phyloP scores from a whole-genome alignment of 2,797 vertebrate genomes.

The Gymnopithys bicolor region DNA sequence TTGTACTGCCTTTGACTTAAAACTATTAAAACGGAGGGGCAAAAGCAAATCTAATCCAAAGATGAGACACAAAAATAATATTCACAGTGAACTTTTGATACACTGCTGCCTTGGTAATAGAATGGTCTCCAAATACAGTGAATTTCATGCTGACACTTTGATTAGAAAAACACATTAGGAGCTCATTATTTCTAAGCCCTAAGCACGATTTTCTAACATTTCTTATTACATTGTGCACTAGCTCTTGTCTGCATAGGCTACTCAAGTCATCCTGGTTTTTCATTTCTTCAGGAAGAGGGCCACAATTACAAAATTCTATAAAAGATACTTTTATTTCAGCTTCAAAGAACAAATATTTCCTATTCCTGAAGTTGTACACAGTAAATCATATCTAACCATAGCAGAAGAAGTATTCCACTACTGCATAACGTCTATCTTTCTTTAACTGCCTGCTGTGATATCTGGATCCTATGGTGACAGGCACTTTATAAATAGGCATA shows the following conservation, averaged over 20 bases:
- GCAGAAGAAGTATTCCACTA: background rate
- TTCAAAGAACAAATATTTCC: background rate
- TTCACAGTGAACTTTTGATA: constrained; percentile 33
- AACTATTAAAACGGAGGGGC: constrained; percentile 39
- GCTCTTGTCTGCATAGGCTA: background rate
- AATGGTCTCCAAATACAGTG: constrained; percentile 34
- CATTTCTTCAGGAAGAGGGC: background rate
- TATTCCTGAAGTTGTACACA: background rate
- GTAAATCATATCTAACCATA: background rate
- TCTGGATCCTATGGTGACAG: constrained; percentile 19
- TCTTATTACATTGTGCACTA: background rate
- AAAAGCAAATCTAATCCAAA: constrained; percentile 22
- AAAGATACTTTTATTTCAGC: background rate
- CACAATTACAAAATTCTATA: background rate
- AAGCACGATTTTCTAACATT: background rate
- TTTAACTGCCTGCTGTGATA: background rate
- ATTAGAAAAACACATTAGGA: constrained; percentile 59
- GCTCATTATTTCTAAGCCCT: constrained; percentile 64
- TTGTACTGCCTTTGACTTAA: constrained; percentile 36
- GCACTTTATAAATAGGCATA: constrained; percentile 60
- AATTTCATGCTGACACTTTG: constrained; percentile 47
- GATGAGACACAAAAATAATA: constrained; percentile 42
- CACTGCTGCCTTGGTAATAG: constrained; percentile 23
- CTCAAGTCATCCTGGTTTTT: background rate
- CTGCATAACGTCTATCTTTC: background rate